These are phyloP conservation scores for Heterocephalus glaber DNA, from an alignment of 2,113 vertebrate species.

Conservation along the genomic window DNA sequence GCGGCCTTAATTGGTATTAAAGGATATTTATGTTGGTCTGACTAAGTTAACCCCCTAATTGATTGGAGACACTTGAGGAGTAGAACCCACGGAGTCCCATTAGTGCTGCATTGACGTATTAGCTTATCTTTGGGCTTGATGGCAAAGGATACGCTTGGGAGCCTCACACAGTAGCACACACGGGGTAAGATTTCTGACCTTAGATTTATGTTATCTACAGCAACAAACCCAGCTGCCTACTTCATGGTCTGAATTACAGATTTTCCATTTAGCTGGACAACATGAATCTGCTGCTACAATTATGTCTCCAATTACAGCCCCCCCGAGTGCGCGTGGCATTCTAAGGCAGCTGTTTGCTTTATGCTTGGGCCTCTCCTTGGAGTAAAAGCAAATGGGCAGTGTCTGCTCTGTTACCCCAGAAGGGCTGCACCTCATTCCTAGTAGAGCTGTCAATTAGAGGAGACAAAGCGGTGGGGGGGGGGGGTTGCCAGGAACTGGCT, in stretches of 20 bases:
- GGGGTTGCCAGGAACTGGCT: background rate
- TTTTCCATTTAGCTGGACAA: constrained; percentile 82
- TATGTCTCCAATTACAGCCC: constrained; percentile 73
- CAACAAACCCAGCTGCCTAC: constrained; percentile 73
- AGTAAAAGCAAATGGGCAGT: constrained; percentile 45
- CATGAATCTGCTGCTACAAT: constrained; percentile 80
- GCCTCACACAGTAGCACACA: background rate
- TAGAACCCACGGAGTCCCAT: constrained; percentile 68
- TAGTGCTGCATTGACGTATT: constrained; percentile 72
- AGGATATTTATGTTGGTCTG: constrained; percentile 80
- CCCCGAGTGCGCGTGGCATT: constrained; percentile 72
- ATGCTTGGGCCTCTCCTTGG: constrained; percentile 54
- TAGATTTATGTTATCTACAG: constrained; percentile 80
- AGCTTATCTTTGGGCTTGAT: constrained; percentile 71
- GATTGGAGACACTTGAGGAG: constrained; percentile 75
- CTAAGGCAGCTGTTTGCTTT: constrained; percentile 78
- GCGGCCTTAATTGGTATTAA: constrained; percentile 80
- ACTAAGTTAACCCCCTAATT: constrained; percentile 81
- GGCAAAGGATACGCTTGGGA: constrained; percentile 30
- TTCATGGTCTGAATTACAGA: constrained; percentile 86
- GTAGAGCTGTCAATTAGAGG: constrained; percentile 49
- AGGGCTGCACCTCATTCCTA: constrained; percentile 61
- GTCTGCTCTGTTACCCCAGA: background rate
- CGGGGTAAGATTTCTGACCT: constrained; percentile 76
- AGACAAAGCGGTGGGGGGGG: background rate